Percentiles rank a stretch among this genome's conserved stretches.
These are phyloP conservation scores for Coecobrya sp. DNA, from an alignment of 2,888 invertebrate species.

Conservation along the genomic window DNA sequence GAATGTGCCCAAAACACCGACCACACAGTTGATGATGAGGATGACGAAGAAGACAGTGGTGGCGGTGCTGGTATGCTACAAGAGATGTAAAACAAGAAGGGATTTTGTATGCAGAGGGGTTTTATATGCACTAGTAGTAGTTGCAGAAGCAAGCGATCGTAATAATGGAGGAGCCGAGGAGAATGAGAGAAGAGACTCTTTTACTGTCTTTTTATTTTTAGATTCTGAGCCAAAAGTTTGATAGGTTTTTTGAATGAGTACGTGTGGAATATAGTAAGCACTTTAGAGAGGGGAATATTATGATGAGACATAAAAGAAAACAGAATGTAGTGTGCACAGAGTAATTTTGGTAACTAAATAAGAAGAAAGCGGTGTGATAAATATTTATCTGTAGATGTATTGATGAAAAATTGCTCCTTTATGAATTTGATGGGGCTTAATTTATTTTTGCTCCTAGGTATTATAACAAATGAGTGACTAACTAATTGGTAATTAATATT, in stretches of 20 bases:
- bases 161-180: conserved; percentile 24
- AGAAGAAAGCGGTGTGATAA: neutral
- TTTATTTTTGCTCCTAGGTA: neutral
- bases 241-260: conserved; percentile 49
- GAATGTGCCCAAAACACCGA: conserved; percentile 80
- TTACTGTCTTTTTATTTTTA: conserved; percentile 77
- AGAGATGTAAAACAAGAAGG: neutral
- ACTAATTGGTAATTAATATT: neutral
- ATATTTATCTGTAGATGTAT: neutral
- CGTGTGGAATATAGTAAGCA: neutral
- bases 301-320: neutral
- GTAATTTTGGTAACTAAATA: neutral
- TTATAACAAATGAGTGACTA: neutral
- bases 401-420: neutral
- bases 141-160: conserved; percentile 8
- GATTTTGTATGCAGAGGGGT: conserved; percentile 27
- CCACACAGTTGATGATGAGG: conserved; percentile 66
- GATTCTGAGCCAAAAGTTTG: conserved; percentile 73
- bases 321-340: neutral
- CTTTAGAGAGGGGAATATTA: neutral
- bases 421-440: too few relatives aligned
- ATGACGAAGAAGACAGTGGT: conserved; percentile 4
- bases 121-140: neutral
- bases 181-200: conserved; percentile 30
- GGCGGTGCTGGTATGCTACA: neutral